Percentiles rank a stretch among this genome's conserved stretches.
These are phyloP conservation scores for Radopholus similis DNA, from an alignment of 1,140 invertebrate species.

Conservation along the genomic window DNA sequence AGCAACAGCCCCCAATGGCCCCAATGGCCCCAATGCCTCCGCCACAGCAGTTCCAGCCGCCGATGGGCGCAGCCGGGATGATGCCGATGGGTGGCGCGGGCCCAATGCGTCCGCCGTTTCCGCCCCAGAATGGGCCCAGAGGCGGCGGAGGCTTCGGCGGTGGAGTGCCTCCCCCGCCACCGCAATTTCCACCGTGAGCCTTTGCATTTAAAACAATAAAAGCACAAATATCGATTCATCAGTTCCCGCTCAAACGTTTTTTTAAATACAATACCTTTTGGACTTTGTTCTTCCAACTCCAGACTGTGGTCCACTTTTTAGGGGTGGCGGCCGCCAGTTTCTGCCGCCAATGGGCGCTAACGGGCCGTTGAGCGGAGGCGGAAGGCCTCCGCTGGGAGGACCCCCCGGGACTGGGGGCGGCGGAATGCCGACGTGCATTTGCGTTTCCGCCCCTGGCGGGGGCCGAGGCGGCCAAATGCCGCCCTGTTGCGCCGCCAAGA, in stretches of 20 bases:
- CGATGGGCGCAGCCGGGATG: slow-evolving; percentile 4
- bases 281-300: too few relatives aligned
- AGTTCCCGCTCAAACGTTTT: neutral
- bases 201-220: neutral
- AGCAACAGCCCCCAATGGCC: neutral
- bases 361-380: neutral
- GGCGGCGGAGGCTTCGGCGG: neutral
- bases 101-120: neutral
- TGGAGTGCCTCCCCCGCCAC: neutral
- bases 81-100: slow-evolving; percentile 3
- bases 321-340: neutral
- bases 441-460: neutral
- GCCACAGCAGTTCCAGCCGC: neutral
- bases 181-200: neutral
- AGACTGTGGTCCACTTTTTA: too few relatives aligned
- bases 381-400: neutral
- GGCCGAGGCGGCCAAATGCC: neutral
- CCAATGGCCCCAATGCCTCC: neutral
- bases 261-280: neutral
- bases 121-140: neutral
- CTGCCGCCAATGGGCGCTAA: neutral
- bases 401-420: neutral
- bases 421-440: neutral
- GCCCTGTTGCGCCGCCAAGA: neutral
- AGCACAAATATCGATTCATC: too few relatives aligned